Evolutionary conservation across 2,113 vertebrate genomes (phyloP).

Genomic region (Canis aureus): DNA sequence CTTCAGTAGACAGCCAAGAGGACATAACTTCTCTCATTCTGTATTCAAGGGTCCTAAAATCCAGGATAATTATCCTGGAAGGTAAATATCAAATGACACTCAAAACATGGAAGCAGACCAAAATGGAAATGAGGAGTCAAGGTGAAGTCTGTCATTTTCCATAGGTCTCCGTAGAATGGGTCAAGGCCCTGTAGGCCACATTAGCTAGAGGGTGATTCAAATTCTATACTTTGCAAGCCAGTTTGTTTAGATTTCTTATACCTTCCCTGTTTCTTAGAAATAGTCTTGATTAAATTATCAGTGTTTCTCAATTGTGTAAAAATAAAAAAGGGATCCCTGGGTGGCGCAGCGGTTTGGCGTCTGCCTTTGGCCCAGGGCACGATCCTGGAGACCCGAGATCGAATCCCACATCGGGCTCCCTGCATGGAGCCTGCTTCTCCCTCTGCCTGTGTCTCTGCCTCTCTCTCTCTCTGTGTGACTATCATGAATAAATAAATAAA

Average conservation of each 20-base stretch:
- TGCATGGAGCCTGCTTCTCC: no score
- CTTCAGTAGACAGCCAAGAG: neutral
- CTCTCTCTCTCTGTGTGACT: no score
- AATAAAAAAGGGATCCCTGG: neutral
- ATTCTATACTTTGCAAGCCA: neutral
- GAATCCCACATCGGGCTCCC: no score
- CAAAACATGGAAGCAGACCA: neutral
- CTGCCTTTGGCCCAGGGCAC: no score
- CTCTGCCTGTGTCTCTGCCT: no score
- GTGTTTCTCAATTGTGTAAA: neutral
- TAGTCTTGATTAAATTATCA: neutral
- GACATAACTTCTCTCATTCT: neutral
- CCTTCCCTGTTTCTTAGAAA: neutral
- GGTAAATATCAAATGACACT: neutral
- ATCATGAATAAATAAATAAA: no score
- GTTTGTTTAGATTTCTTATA: neutral
- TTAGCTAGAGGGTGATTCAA: neutral
- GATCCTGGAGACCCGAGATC: no score
- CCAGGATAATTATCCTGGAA: neutral
- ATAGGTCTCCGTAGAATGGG: neutral
- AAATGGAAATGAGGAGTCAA: neutral
- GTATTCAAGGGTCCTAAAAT: conserved; percentile 28
- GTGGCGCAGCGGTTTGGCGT: no score
- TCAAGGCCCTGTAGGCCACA: neutral
- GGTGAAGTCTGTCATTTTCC: neutral